Conservation (phyloP, 2,113 vertebrate species). For the Crotalus horridus region DNA sequence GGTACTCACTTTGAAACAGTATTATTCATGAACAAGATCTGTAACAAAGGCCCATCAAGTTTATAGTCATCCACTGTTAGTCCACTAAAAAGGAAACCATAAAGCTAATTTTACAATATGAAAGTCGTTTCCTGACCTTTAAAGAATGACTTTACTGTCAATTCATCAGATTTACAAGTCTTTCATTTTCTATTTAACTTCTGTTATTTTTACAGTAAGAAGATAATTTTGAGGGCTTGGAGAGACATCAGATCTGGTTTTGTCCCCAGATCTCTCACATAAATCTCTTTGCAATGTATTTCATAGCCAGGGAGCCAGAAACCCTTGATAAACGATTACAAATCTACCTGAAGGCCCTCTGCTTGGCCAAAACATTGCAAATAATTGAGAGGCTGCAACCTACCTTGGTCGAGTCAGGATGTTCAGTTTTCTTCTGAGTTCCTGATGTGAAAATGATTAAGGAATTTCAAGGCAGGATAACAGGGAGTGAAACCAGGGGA, state of each 20-base stretch:
- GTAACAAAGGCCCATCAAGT: constrained; percentile 86
- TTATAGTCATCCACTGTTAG: constrained; percentile 80
- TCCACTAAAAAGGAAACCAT: constrained; percentile 71
- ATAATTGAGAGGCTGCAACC: background rate
- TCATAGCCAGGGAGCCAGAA: background rate
- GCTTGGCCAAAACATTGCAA: background rate
- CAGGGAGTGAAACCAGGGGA: background rate
- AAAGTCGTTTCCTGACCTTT: background rate
- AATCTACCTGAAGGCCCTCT: background rate
- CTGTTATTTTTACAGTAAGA: background rate
- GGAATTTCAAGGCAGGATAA: constrained; percentile 43
- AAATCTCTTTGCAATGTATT: background rate
- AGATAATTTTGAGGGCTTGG: background rate
- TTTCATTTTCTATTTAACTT: background rate
- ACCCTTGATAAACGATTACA: background rate
- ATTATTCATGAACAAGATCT: constrained; percentile 93
- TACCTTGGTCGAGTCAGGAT: constrained; percentile 88
- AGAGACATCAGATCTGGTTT: background rate
- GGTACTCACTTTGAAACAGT: constrained; percentile 90
- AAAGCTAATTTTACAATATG: background rate
- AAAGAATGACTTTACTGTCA: background rate
- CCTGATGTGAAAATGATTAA: constrained; percentile 85
- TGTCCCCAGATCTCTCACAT: background rate
- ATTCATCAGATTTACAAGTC: background rate
- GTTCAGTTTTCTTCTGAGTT: constrained; percentile 85